Evolutionary conservation across 1,140 invertebrate genomes (phyloP).

Genomic region (Heliconius hermathena): DNA sequence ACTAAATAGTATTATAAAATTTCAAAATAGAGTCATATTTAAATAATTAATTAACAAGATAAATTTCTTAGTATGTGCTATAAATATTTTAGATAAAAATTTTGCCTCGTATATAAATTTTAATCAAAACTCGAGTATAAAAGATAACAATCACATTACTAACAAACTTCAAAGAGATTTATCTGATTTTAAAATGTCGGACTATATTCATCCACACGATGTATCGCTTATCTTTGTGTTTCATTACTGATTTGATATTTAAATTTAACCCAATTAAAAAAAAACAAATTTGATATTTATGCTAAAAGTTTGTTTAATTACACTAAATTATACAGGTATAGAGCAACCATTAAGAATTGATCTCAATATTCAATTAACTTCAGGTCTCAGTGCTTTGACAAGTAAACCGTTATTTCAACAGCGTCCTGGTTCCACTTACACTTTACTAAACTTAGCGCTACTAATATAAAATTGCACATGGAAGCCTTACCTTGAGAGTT

Average conservation of each 20-base stretch:
- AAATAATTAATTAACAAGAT: neutral
- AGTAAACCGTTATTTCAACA: no score
- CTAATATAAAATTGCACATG: no score
- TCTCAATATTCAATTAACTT: neutral
- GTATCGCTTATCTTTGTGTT: slow-evolving; percentile 27
- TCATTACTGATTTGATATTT: slow-evolving; percentile 13
- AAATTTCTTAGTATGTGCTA: neutral
- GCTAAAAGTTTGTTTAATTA: neutral
- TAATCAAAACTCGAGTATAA: slow-evolving; percentile 6
- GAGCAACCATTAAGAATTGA: neutral
- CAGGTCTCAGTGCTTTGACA: neutral
- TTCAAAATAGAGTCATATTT: no score
- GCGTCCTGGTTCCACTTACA: no score
- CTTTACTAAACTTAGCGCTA: no score
- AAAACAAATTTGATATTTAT: neutral
- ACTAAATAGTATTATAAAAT: no score
- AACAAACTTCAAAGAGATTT: slow-evolving; percentile 26
- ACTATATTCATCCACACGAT: slow-evolving; percentile 12
- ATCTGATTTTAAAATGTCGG: slow-evolving; percentile 34
- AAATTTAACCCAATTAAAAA: neutral
- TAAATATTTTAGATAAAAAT: neutral
- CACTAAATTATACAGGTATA: neutral
- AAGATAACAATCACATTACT: slow-evolving; percentile 24
- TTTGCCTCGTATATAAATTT: neutral
- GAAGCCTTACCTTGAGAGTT: slow-evolving; percentile 73